These are phyloP conservation scores for Sminthurides bifidus DNA, from an alignment of 1,140 invertebrate genomes.

Conservation along the genomic window DNA sequence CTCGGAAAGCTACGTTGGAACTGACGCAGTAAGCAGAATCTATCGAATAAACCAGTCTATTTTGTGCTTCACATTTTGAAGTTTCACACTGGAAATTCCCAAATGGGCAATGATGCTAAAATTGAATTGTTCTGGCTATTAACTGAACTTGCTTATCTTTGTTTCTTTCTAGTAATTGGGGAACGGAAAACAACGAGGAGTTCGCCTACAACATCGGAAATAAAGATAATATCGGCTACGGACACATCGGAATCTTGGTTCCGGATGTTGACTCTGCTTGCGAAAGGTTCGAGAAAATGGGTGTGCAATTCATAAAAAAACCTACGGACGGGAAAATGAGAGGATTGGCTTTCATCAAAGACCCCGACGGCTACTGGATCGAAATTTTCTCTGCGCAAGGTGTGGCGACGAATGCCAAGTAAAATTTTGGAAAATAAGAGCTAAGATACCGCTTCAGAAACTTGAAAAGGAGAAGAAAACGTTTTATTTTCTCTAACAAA, in stretches of 20 bases:
- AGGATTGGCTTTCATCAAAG: conserved; percentile 82
- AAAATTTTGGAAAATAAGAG: too few relatives aligned
- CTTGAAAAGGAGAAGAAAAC: background rate
- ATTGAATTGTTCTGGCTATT: conserved; percentile 32
- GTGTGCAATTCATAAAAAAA: conserved; percentile 79
- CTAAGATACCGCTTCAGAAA: too few relatives aligned
- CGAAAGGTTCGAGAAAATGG: conserved; percentile 68
- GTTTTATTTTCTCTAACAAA: background rate
- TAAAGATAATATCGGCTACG: conserved; percentile 70
- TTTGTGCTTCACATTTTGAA: too few relatives aligned
- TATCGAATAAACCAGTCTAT: too few relatives aligned
- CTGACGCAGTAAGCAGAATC: conserved; percentile 69
- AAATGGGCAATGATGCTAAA: background rate
- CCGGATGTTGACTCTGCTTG: conserved; percentile 78
- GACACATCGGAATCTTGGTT: conserved; percentile 64
- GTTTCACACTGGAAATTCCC: too few relatives aligned
- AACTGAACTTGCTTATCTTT: conserved; percentile 37
- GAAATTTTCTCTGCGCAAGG: conserved; percentile 50
- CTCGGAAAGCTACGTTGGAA: conserved; percentile 76
- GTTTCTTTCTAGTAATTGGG: conserved; percentile 88
- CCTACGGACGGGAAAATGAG: conserved; percentile 88
- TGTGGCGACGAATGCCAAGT: conserved; percentile 2
- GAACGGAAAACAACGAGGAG: conserved; percentile 69
- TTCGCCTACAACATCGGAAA: conserved; percentile 81
- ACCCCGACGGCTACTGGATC: conserved; percentile 94